Base-by-base conservation (phyloP, 2,888 invertebrate genomes). In the Torymus tubicola region DNA sequence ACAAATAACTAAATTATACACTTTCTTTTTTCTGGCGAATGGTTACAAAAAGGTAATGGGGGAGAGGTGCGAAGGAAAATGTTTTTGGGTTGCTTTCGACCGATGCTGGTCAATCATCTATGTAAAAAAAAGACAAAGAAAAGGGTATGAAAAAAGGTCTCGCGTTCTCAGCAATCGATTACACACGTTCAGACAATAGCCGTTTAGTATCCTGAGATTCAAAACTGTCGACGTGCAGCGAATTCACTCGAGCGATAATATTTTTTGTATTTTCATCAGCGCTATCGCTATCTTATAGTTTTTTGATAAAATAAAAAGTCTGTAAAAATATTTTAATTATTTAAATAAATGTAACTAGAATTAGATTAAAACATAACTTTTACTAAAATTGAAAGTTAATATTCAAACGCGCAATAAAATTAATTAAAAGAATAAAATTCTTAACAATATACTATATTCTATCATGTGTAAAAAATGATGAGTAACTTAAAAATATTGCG, bases 161-260 rank as follows among this genome's bases (percentile, higher is more conserved):
- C 13, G 42, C 21, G 14, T 11, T 78, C 65, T 67, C 21, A 57
- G 63, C 63, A 69, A 67, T 69, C 31, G 14, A 52, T 69, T 79
- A 79, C 52, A 57, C 42, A 21, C 60, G 57, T 57, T 63, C 63
- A 70, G 63, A 76, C 65, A 79, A 31, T 73, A 74, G 57, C 42
- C 14, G 16, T 58, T 60, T 69, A 67, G 69, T 64, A 82, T 80
- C 76, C 76, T 73, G 82, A 80, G 82, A 82, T 80, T 82, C 72
- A 73, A 78, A 78, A 69, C 57, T 58, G 53, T 60, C 70, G 13
- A 63, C 21, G 67, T 14, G 16, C 65, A 55, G 50, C 55, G 53
- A 75, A 55, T 67, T 42, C 31, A 24, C 67, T 76, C 67, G 70
- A 71, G 61, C 64, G 55, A 78, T 73, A n/a, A 10, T 10, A 63